These are phyloP conservation scores for Semicossyphus pulcher DNA, from an alignment of 2,113 vertebrate genomes.

Conservation along the genomic window DNA sequence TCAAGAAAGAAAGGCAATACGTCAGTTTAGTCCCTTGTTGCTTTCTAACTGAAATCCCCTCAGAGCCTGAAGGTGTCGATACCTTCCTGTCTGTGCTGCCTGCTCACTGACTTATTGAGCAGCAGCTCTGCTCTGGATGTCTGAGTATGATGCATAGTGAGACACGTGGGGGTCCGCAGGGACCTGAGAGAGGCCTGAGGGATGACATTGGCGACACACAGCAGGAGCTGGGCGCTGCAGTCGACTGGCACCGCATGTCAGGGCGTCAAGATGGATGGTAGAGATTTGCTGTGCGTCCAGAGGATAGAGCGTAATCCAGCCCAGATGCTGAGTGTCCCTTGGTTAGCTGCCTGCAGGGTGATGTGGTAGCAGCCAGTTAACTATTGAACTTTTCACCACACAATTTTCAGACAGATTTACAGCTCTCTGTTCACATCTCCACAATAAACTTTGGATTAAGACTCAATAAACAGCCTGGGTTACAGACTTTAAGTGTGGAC, in stretches of 20 bases:
- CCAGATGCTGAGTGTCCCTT: conserved; percentile 59
- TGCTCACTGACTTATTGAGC: conserved; percentile 58
- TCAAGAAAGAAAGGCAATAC: conserved; percentile 4
- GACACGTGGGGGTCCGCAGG: conserved; percentile 21
- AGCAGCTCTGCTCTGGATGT: conserved; percentile 57
- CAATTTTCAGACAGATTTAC: conserved; percentile 32
- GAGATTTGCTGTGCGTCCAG: conserved; percentile 34
- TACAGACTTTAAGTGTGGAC: too few relatives aligned
- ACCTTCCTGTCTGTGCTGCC: conserved; percentile 16
- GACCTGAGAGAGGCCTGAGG: conserved; percentile 32
- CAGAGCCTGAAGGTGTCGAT: conserved; percentile 54
- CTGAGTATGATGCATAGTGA: conserved; percentile 47
- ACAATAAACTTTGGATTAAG: too few relatives aligned
- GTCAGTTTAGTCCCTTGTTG: conserved; percentile 30
- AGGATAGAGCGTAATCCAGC: conserved; percentile 52
- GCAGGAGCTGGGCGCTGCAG: neutral
- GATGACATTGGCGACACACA: conserved; percentile 33
- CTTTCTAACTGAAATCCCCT: conserved; percentile 43
- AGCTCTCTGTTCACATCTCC: neutral
- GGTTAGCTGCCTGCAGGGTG: conserved; percentile 30
- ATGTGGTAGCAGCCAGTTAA: conserved; percentile 19
- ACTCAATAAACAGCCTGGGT: too few relatives aligned
- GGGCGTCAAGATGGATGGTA: conserved; percentile 59
- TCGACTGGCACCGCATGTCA: conserved; percentile 21
- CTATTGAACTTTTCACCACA: conserved; percentile 30